Conservation (phyloP, 2,113 vertebrate species). For the Spea bombifrons region DNA sequence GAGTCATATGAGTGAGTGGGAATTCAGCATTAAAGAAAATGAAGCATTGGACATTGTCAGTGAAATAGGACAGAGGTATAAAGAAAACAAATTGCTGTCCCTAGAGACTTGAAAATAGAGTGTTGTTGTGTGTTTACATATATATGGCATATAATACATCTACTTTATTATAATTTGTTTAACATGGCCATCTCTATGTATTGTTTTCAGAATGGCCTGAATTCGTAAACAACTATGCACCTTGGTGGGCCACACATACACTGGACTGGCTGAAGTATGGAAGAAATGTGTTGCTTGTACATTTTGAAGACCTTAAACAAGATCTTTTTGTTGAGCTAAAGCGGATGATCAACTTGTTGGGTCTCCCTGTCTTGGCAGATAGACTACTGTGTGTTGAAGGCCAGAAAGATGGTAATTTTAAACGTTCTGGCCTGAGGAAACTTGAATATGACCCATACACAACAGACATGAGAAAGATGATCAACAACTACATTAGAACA, state of each 20-base stretch:
- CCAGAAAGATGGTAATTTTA: constrained; percentile 96
- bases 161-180: too few relatives aligned
- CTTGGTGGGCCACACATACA: constrained; percentile 95
- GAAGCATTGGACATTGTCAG: too few relatives aligned
- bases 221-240: constrained; percentile 90
- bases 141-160: too few relatives aligned
- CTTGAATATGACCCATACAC: constrained; percentile 93
- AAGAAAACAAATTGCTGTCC: too few relatives aligned
- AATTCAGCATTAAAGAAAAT: too few relatives aligned
- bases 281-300: constrained; percentile 84
- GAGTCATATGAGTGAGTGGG: too few relatives aligned
- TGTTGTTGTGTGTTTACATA: too few relatives aligned
- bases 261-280: constrained; percentile 91
- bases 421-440: constrained; percentile 88
- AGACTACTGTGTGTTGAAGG: constrained; percentile 91
- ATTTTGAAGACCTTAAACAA: constrained; percentile 87
- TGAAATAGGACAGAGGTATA: too few relatives aligned
- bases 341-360: constrained; percentile 83
- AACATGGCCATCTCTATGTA: not conserved
- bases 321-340: constrained; percentile 86
- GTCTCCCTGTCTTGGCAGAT: constrained; percentile 77
- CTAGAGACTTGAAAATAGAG: too few relatives aligned
- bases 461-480: constrained; percentile 76
- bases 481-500: constrained; percentile 79
- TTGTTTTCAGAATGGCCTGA: constrained; percentile 87